A percentile compares a stretch with the other conserved stretches of the same genome.
phyloP scores from a whole-genome alignment of 37 sponge, comb jelly and placozoan species.

The Hormiphora californensis region DNA sequence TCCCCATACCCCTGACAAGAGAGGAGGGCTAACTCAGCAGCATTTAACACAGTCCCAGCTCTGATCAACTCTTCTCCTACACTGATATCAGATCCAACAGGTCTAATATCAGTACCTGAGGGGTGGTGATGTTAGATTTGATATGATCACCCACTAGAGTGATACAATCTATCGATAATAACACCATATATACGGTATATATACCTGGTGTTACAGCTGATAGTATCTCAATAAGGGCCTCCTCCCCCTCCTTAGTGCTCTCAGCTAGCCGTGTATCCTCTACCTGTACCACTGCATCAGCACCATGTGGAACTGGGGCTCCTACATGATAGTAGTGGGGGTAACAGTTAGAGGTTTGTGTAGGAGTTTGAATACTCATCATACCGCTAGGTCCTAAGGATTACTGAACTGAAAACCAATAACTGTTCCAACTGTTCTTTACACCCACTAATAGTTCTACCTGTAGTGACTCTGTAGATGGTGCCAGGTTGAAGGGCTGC shows the following conservation, averaged over 20 bases:
- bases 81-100: conserved; percentile 82
- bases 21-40: conserved; percentile 61
- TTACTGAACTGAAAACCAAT: too few species aligned
- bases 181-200: too few species aligned
- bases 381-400: too few species aligned
- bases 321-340: conserved; percentile 57
- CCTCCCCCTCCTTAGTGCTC: conserved; percentile 71
- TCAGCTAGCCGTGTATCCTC: conserved; percentile 90
- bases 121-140: neutral
- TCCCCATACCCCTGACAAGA: conserved; percentile 42
- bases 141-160: neutral
- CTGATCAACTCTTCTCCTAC: conserved; percentile 67
- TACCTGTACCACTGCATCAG: conserved; percentile 97
- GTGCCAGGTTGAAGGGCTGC: too few species aligned
- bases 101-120: conserved; percentile 55
- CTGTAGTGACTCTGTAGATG: too few species aligned
- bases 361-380: too few species aligned
- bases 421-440: too few species aligned
- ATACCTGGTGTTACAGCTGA: neutral
- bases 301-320: conserved; percentile 82
- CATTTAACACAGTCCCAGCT: conserved; percentile 63
- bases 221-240: neutral
- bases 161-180: too few species aligned
- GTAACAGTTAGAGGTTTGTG: conserved; percentile 15
- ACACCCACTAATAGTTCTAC: too few species aligned